Evolutionary conservation across 2,888 invertebrate species (phyloP).

Genomic region (Agapostemon virescens): DNA sequence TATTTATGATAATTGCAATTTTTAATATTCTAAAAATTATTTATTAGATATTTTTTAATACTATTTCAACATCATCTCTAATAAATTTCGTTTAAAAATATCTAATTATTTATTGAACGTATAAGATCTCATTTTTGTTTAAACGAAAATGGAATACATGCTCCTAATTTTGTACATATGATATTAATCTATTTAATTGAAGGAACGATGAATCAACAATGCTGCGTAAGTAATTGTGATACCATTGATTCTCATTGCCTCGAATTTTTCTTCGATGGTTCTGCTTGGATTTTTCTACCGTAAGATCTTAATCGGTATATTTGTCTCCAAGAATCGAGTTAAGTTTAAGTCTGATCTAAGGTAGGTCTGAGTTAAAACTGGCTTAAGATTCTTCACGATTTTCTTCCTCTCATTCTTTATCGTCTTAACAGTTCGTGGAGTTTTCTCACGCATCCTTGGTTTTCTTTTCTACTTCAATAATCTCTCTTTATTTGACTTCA

Average conservation of each 20-base stretch:
- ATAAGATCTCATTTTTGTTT: too few relatives aligned
- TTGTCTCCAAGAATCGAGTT: not conserved
- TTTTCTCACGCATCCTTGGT: not conserved
- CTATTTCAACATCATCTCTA: too few relatives aligned
- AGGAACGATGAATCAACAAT: not conserved
- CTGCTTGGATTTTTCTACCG: not conserved
- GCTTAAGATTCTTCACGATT: not conserved
- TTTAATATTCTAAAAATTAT: too few relatives aligned
- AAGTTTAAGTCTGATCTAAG: not conserved
- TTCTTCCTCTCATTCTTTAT: not conserved
- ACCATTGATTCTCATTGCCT: not conserved
- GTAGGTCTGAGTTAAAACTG: not conserved
- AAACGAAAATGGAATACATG: too few relatives aligned
- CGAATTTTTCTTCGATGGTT: not conserved
- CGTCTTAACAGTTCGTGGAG: not conserved
- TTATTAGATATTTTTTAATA: too few relatives aligned
- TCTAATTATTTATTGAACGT: not conserved
- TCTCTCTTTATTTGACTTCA: not conserved
- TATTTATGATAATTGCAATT: too few relatives aligned
- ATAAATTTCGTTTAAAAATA: too few relatives aligned
- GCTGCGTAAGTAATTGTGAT: not conserved
- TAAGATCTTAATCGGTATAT: not conserved
- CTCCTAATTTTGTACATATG: not conserved
- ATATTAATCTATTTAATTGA: not conserved
- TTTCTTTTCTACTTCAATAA: not conserved